These are phyloP conservation scores for Acrobasis suavella DNA, from an alignment of 2,888 invertebrate species.

Conservation along the genomic window DNA sequence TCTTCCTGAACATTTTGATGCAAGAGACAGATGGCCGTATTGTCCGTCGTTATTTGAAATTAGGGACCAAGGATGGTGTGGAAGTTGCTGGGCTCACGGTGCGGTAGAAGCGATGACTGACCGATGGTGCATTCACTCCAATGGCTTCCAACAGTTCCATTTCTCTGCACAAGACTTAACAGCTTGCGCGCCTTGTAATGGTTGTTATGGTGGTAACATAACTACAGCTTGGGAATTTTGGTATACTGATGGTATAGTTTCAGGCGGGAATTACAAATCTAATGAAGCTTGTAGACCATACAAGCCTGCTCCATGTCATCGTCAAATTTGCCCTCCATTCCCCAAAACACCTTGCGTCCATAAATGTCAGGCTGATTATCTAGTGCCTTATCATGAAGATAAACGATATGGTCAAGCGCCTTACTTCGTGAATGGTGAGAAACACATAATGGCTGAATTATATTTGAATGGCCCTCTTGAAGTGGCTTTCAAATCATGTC, in stretches of 20 bases:
- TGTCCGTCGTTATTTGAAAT: conserved; percentile 89
- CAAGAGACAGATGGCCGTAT: conserved; percentile 88
- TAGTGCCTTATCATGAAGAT: too few relatives aligned
- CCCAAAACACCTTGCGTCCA: too few relatives aligned
- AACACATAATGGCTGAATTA: too few relatives aligned
- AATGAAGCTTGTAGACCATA: conserved; percentile 46
- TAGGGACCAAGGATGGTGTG: conserved; percentile 90
- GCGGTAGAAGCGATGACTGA: conserved; percentile 92
- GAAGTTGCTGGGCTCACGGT: conserved; percentile 93
- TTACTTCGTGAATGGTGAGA: too few relatives aligned
- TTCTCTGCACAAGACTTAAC: conserved; percentile 84
- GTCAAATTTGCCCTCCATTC: background rate
- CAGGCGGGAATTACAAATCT: conserved; percentile 23
- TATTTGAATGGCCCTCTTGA: too few relatives aligned
- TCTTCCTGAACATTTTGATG: conserved; percentile 89
- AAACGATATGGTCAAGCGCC: too few relatives aligned
- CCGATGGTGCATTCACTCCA: conserved; percentile 87
- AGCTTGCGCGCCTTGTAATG: conserved; percentile 82
- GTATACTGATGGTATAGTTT: conserved; percentile 20
- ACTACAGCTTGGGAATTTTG: conserved; percentile 22
- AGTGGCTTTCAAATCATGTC: too few relatives aligned
- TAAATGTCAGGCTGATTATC: too few relatives aligned
- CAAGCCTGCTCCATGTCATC: conserved; percentile 64
- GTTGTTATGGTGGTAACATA: conserved; percentile 87
- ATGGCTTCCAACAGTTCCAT: conserved; percentile 82